Conservation (phyloP, 2,113 vertebrate genomes). For the Myotis davidii region DNA sequence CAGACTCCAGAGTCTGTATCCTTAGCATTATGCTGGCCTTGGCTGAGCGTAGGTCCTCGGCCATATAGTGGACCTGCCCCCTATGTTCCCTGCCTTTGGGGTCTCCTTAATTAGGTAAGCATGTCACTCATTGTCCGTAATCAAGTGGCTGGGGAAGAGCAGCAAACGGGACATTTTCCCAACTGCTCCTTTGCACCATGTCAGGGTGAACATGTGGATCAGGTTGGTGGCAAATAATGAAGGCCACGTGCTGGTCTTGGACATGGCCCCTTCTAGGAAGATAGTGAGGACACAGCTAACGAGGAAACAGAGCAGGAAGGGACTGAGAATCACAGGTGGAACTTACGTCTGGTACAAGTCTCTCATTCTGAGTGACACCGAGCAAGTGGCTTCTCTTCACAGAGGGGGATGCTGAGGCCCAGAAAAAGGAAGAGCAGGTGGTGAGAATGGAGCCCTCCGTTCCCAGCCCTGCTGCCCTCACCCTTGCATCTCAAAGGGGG, state of each 20-base stretch:
- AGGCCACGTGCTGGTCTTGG: not conserved
- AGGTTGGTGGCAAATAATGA: too few species aligned
- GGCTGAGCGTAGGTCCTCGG: not conserved
- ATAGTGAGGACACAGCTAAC: not conserved
- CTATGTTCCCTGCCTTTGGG: not conserved
- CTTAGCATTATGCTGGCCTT: not conserved
- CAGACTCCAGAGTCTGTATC: not conserved
- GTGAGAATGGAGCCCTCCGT: not conserved
- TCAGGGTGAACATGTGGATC: not conserved
- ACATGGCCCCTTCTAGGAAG: not conserved
- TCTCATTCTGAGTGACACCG: not conserved
- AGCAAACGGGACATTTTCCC: not conserved
- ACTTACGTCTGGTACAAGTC: not conserved
- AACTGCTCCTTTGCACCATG: not conserved
- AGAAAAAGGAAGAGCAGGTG: not conserved
- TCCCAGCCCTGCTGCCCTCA: not conserved
- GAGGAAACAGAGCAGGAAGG: not conserved
- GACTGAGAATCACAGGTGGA: not conserved
- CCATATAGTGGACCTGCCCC: accelerated
- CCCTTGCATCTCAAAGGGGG: not conserved
- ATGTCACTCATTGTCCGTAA: not conserved
- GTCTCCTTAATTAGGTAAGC: not conserved
- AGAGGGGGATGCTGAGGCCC: not conserved
- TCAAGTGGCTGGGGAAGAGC: not conserved
- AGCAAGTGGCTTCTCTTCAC: not conserved